phyloP scores from a whole-genome alignment of 1,140 invertebrate genomes.

The Drosophila mauritiana region DNA sequence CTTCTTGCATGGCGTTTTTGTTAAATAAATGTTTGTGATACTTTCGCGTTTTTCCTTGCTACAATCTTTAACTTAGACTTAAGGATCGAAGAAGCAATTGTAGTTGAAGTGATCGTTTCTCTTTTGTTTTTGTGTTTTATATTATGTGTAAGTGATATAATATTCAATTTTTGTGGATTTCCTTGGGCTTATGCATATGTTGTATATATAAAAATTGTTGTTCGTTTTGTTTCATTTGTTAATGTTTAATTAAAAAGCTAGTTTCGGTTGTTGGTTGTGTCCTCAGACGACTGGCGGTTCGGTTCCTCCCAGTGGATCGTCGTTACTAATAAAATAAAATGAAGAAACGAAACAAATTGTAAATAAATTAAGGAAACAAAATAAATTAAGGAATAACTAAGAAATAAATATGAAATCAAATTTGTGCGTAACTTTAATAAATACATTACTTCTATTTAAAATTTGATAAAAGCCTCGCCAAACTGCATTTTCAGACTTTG shows the following conservation, averaged over 20 bases:
- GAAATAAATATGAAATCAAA: not conserved
- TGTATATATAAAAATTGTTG: slow-evolving; percentile 59
- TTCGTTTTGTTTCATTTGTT: slow-evolving; percentile 40
- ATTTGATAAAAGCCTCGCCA: slow-evolving; percentile 31
- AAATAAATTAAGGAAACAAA: slow-evolving; percentile 9
- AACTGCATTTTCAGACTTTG: slow-evolving; percentile 62
- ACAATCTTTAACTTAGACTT: slow-evolving; percentile 45
- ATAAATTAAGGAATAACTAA: too few relatives aligned
- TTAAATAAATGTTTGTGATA: slow-evolving; percentile 31
- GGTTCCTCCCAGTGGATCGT: slow-evolving; percentile 66
- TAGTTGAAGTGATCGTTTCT: slow-evolving; percentile 38
- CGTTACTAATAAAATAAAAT: slow-evolving; percentile 41
- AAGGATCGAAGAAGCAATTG: slow-evolving; percentile 51
- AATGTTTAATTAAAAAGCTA: slow-evolving; percentile 73
- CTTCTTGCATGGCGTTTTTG: slow-evolving; percentile 54
- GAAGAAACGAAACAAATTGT: slow-evolving; percentile 20
- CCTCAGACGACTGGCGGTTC: slow-evolving; percentile 79
- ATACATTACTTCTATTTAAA: not conserved
- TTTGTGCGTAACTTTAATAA: not conserved
- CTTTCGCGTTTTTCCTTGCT: slow-evolving; percentile 30
- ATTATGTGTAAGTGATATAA: slow-evolving; percentile 23
- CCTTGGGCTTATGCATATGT: slow-evolving; percentile 35
- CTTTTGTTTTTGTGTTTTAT: slow-evolving; percentile 10
- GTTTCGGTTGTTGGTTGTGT: slow-evolving; percentile 45
- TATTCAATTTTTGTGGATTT: slow-evolving; percentile 23